phyloP scores from a whole-genome alignment of 2,888 invertebrate species.

The Conchocele bisecta region DNA sequence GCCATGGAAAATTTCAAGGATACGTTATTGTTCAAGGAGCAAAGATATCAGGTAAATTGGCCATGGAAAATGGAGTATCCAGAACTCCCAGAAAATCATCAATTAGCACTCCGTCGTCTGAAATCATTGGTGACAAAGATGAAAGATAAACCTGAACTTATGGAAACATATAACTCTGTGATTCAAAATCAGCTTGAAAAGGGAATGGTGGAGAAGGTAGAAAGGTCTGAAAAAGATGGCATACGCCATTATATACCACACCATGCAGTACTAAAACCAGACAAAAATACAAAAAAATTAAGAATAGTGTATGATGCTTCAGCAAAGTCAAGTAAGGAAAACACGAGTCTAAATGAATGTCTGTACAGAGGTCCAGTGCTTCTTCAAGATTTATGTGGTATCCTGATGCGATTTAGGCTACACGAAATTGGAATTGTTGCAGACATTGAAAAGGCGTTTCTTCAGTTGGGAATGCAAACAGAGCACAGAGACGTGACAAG shows the following conservation, averaged over 20 bases:
- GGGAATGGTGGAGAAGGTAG: constrained; percentile 24
- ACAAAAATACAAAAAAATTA: constrained; percentile 2
- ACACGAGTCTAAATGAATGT: constrained; percentile 26
- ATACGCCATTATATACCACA: not conserved
- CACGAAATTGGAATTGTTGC: not conserved
- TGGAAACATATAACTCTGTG: constrained; percentile 6
- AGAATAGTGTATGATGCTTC: constrained; percentile 21
- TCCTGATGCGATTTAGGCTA: constrained; percentile 14
- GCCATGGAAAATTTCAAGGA: constrained; percentile 18
- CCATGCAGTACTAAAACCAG: constrained; percentile 4
- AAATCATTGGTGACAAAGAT: constrained; percentile 12
- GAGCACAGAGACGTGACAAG: constrained; percentile 16
- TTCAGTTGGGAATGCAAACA: constrained; percentile 23
- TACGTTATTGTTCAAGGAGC: constrained; percentile 16
- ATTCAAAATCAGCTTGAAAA: constrained; percentile 18
- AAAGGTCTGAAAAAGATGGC: not conserved
- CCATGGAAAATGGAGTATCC: constrained; percentile 22
- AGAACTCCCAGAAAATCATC: constrained; percentile 13
- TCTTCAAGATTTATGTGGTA: constrained; percentile 16
- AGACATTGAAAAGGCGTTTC: constrained; percentile 35
- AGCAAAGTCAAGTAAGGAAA: constrained; percentile 3
- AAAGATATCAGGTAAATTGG: constrained; percentile 20
- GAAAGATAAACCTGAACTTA: constrained; percentile 18
- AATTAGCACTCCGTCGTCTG: constrained; percentile 20
- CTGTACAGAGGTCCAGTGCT: constrained; percentile 21